Conservation (phyloP, 1,140 invertebrate species). For the Drosophila prosaltans region DNA sequence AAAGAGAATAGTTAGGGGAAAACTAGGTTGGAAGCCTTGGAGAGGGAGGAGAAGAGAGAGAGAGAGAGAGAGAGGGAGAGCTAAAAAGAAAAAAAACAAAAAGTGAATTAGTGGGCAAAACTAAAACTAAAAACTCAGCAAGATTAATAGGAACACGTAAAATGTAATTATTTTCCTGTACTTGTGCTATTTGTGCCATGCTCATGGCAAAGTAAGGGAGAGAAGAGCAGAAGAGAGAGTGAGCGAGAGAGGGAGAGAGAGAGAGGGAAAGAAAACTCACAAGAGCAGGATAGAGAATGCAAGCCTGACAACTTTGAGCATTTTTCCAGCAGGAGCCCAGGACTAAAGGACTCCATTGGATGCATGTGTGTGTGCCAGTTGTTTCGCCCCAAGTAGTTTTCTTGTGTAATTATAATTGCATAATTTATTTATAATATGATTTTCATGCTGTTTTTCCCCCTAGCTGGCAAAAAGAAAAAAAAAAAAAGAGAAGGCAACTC, state of each 20-base stretch:
- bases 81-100: conserved; percentile 21
- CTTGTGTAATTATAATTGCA: conserved; percentile 81
- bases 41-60: not conserved
- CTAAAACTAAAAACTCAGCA: conserved; percentile 79
- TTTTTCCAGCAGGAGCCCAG: conserved; percentile 59
- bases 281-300: conserved; percentile 21
- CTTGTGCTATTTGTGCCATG: conserved; percentile 73
- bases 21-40: not conserved
- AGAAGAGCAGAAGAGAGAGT: not conserved
- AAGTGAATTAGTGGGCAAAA: conserved; percentile 79
- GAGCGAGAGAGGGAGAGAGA: too few species aligned
- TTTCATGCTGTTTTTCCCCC: conserved; percentile 73
- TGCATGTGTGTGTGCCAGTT: conserved; percentile 46
- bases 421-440: conserved; percentile 82
- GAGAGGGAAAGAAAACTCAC: not conserved
- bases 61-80: not conserved
- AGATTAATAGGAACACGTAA: conserved; percentile 81
- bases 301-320: conserved; percentile 75
- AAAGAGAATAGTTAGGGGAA: conserved; percentile 11
- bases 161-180: conserved; percentile 81
- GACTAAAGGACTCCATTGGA: conserved; percentile 32
- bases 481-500: not conserved
- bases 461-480: not conserved
- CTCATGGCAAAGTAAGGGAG: conserved; percentile 2
- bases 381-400: conserved; percentile 79